Conservation (phyloP, 2,888 invertebrate genomes). For the Conchocele bisecta region DNA sequence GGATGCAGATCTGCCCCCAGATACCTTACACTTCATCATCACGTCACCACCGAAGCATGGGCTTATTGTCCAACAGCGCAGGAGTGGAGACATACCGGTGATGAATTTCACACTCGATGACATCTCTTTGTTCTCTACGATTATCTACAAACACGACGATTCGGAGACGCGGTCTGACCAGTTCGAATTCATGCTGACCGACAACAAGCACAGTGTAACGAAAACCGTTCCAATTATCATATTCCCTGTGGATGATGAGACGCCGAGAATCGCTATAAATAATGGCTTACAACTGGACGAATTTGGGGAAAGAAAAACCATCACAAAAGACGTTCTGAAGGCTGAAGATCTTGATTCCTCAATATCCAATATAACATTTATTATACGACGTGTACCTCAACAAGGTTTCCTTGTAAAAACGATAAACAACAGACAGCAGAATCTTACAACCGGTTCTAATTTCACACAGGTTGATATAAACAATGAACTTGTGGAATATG, state of each 20-base stretch:
- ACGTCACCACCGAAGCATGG: slow-evolving; percentile 76
- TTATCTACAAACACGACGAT: slow-evolving; percentile 82
- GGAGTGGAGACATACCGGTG: slow-evolving; percentile 74
- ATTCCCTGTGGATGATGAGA: slow-evolving; percentile 82
- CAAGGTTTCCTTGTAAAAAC: slow-evolving; percentile 76
- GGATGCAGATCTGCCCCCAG: slow-evolving; percentile 80
- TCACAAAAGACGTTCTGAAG: slow-evolving; percentile 76
- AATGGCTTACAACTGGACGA: slow-evolving; percentile 80
- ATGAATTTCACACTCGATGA: slow-evolving; percentile 78
- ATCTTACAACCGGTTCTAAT: slow-evolving; percentile 78
- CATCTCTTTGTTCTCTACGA: slow-evolving; percentile 75
- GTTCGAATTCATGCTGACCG: slow-evolving; percentile 79
- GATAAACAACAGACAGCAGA: slow-evolving; percentile 55
- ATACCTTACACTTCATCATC: slow-evolving; percentile 77
- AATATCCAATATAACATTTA: slow-evolving; percentile 77
- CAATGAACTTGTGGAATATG: slow-evolving; percentile 74
- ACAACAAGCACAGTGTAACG: slow-evolving; percentile 79
- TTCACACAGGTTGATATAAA: slow-evolving; percentile 82
- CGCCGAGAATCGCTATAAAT: slow-evolving; percentile 80
- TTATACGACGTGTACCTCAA: slow-evolving; percentile 77
- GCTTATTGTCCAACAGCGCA: slow-evolving; percentile 76
- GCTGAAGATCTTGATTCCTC: slow-evolving; percentile 81
- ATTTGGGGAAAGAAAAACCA: slow-evolving; percentile 75
- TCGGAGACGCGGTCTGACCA: slow-evolving; percentile 80
- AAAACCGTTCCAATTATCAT: slow-evolving; percentile 79